phyloP scores from a whole-genome alignment of 1,140 invertebrate genomes.

The Drosophila triauraria region DNA sequence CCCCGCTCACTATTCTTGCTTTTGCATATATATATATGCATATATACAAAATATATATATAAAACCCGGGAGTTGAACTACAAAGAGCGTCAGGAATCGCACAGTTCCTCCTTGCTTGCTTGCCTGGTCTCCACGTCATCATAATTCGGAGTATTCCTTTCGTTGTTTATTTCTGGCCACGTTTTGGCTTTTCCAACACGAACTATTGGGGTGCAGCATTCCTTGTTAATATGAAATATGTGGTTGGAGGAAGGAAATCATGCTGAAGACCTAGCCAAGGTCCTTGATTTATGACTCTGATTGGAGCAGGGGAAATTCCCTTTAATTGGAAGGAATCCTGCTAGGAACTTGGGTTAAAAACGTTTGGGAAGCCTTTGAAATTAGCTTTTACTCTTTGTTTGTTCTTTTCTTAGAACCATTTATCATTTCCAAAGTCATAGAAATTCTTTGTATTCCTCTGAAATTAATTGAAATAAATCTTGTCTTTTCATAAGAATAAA shows the following conservation, averaged over 20 bases:
- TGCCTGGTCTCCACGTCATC: conserved; percentile 14
- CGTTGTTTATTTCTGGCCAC: conserved; percentile 45
- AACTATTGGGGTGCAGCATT: conserved; percentile 54
- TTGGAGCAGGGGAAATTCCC: conserved; percentile 12
- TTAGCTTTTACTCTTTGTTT: neutral
- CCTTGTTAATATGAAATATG: conserved; percentile 51
- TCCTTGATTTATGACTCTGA: conserved; percentile 51
- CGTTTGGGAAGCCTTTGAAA: neutral
- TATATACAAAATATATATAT: neutral
- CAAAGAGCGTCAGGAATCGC: conserved; percentile 3
- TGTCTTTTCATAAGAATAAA: neutral
- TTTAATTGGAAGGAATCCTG: conserved; percentile 46
- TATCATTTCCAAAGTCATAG: neutral
- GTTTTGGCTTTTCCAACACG: conserved; percentile 57
- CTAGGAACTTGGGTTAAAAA: neutral
- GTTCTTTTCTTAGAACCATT: conserved; percentile 3
- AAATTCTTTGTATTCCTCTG: neutral
- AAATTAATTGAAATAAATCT: neutral
- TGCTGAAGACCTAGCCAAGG: neutral
- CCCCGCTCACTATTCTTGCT: conserved; percentile 21
- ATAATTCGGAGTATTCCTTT: conserved; percentile 35
- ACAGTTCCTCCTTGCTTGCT: neutral
- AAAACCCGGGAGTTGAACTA: conserved; percentile 16
- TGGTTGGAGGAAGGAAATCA: neutral
- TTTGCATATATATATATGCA: conserved; percentile 1